phyloP scores from a whole-genome alignment of 2,888 invertebrate genomes.

The Xanthorhoe designata region DNA sequence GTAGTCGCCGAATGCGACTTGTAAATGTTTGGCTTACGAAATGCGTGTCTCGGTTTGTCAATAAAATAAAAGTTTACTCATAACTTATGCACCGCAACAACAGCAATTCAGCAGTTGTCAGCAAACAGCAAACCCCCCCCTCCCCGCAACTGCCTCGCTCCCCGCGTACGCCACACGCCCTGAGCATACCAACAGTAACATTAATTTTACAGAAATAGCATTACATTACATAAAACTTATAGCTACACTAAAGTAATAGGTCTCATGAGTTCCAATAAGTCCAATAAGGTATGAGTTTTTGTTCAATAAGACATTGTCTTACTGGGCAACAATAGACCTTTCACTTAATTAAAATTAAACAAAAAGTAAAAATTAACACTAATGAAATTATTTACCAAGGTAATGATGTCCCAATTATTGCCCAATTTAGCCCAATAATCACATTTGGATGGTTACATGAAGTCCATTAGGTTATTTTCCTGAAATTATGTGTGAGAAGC shows the following conservation, averaged over 20 bases:
- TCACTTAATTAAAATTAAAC: conserved; percentile 20
- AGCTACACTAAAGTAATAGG: conserved; percentile 26
- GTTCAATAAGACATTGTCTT: conserved; percentile 5
- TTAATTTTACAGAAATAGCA: conserved; percentile 67
- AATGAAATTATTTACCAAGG: conserved; percentile 68
- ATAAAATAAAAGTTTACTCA: conserved; percentile 83
- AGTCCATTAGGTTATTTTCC: conserved; percentile 67
- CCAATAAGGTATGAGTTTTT: too few relatives aligned
- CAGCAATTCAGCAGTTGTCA: conserved; percentile 84
- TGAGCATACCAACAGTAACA: conserved; percentile 82
- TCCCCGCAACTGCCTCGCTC: conserved; percentile 79
- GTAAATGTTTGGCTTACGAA: conserved; percentile 54
- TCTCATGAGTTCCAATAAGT: conserved; percentile 11
- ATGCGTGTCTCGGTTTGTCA: conserved; percentile 75
- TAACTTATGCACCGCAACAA: conserved; percentile 84
- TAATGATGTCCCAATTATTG: conserved; percentile 69
- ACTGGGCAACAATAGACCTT: conserved; percentile 23
- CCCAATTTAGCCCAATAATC: conserved; percentile 76
- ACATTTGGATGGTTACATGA: conserved; percentile 65
- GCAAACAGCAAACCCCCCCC: conserved; percentile 78
- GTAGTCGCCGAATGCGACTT: conserved; percentile 36
- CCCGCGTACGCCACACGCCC: conserved; percentile 80
- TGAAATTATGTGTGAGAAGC: conserved; percentile 74
- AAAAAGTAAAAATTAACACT: conserved; percentile 49
- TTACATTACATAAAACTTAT: conserved; percentile 39